These are phyloP conservation scores for Tympanoctomys barrerae DNA, from an alignment of 2,797 vertebrate genomes.

Conservation along the genomic window DNA sequence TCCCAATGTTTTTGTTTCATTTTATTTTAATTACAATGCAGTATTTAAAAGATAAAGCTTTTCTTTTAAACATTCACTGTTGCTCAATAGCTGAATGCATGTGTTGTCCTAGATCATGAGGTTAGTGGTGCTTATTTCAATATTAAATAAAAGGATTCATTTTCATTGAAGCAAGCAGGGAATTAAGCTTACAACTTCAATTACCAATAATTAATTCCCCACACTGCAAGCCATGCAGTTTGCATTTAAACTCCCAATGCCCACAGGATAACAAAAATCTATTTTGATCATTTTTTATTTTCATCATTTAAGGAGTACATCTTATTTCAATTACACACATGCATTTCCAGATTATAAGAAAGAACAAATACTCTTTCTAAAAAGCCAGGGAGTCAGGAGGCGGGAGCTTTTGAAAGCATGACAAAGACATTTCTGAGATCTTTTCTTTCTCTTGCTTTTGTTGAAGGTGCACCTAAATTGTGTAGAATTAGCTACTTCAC, in stretches of 20 bases:
- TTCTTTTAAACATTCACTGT: constrained; percentile 49
- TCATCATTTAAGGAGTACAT: constrained; percentile 83
- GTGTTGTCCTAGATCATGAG: constrained; percentile 63
- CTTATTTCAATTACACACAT: constrained; percentile 79
- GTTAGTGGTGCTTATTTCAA: constrained; percentile 83
- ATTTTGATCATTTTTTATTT: constrained; percentile 88
- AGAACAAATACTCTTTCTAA: constrained; percentile 72
- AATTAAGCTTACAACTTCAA: constrained; percentile 89
- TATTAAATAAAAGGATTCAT: constrained; percentile 88
- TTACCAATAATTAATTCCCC: constrained; percentile 90
- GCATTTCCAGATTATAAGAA: constrained; percentile 58
- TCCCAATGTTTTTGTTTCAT: constrained; percentile 66
- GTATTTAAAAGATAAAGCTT: constrained; percentile 70
- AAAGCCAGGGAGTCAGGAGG: not conserved
- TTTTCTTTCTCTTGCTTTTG: constrained; percentile 60
- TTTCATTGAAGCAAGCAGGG: constrained; percentile 84
- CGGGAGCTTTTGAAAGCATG: constrained; percentile 52
- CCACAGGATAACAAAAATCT: constrained; percentile 88
- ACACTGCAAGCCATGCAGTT: constrained; percentile 86
- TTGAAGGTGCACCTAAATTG: not conserved
- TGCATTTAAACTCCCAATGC: constrained; percentile 88
- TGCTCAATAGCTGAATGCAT: constrained; percentile 76
- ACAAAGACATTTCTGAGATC: constrained; percentile 50
- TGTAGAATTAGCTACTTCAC: constrained; percentile 41
- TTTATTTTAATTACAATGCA: constrained; percentile 65